Evolutionary conservation across 37 sponge, comb jelly and placozoan genomes (phyloP), one percentile per base, ranked within the genome.

Genomic region (Hormiphora californensis): DNA sequence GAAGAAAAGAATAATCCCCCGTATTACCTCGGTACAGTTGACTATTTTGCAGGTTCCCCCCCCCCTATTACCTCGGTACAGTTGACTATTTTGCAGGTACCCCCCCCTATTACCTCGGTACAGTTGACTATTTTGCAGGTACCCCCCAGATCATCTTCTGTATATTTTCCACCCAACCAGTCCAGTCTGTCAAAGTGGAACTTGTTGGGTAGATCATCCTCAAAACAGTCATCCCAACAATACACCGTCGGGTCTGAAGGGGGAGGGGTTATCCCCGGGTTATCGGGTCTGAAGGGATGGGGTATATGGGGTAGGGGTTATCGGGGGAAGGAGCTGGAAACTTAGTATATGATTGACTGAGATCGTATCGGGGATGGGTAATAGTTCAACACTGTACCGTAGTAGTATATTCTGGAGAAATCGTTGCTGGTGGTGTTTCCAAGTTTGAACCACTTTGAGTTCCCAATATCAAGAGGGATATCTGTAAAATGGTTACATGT

Each of bases 71-170:
- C 68, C n/a, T n/a, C n/a, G n/a, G n/a, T n/a, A n/a, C n/a, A n/a
- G n/a, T n/a, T n/a, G n/a, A n/a, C n/a, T n/a, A n/a, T n/a, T n/a
- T n/a, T n/a, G n/a, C n/a, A n/a, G n/a, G n/a, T n/a, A n/a, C n/a
- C n/a, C n/a, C n/a, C n/a, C n/a, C n/a, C n/a, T n/a, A n/a, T n/a
- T 32, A 65, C 68, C 35, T 65, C 5, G 4, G 81, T 73, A 17
- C 81, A 73, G 81, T 73, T 73, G 15, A 73, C 81, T 40, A 73
- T 73, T 21, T 73, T 73, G 46, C 81, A 73, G 25, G 7, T 21
- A 0, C 25, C 81, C 15, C 81, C 81, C 21, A 41, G 1, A 1
- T 73, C 46, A 4, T 37, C 38, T 28, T 25, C 22, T 25, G 39
- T 73, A 46, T 73, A 73, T 30, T 15, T 25, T 25, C 3, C 23